phyloP scores from a whole-genome alignment of 2,113 vertebrate species.

The Fukomys damarensis region DNA sequence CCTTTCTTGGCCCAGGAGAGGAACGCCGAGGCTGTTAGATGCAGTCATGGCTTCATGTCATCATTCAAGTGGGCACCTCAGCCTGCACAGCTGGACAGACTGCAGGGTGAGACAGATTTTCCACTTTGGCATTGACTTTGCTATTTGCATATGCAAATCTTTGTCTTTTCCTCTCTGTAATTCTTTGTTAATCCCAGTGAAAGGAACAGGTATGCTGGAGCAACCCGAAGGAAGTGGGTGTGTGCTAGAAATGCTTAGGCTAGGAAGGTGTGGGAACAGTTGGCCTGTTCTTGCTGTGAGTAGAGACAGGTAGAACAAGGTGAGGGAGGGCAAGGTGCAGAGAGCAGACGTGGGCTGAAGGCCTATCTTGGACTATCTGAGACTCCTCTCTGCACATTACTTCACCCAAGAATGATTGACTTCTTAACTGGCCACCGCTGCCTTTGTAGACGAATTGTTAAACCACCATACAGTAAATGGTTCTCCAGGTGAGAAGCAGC shows the following conservation, averaged over 20 bases:
- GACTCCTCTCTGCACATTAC: background rate
- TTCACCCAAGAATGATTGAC: background rate
- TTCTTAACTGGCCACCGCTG: background rate
- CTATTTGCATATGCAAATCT: constrained; percentile 33
- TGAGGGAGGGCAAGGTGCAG: background rate
- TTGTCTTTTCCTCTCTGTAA: constrained; percentile 37
- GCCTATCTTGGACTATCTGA: background rate
- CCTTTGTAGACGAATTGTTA: background rate
- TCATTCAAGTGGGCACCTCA: background rate
- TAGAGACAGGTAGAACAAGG: background rate
- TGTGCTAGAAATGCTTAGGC: background rate
- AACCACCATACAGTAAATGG: background rate
- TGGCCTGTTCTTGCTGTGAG: background rate
- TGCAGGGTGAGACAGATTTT: background rate
- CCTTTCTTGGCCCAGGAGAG: background rate
- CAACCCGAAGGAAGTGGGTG: constrained; percentile 64
- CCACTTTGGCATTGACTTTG: background rate
- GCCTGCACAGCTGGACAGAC: background rate
- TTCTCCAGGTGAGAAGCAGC: background rate
- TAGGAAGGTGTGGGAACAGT: background rate
- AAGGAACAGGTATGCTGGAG: constrained; percentile 40
- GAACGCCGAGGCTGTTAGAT: background rate
- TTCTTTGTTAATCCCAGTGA: constrained; percentile 61
- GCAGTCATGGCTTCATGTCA: background rate
- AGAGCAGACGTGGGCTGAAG: background rate